These are phyloP conservation scores for Chalcis sispes DNA, from an alignment of 2,888 invertebrate genomes.

Conservation along the genomic window DNA sequence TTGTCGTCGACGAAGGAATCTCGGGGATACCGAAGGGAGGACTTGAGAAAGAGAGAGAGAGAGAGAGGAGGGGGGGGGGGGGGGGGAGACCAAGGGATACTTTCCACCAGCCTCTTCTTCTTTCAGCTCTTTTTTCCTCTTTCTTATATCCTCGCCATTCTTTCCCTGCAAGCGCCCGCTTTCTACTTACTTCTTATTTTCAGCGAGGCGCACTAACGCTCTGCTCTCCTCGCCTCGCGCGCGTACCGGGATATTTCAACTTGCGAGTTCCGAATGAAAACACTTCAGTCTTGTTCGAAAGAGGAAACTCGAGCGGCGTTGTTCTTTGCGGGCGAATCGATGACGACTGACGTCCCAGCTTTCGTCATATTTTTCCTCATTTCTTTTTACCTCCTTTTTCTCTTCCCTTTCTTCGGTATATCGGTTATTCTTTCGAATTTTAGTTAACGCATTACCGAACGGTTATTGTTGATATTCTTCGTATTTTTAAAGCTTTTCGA, in stretches of 20 bases:
- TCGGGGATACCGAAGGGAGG: conserved; percentile 12
- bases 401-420: too few species aligned
- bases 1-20: conserved; percentile 26
- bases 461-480: too few species aligned
- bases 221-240: conserved; percentile 28
- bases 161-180: background rate
- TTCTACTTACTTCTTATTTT: conserved; percentile 33
- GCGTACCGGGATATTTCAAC: background rate
- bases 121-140: background rate
- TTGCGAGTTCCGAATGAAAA: conserved; percentile 30
- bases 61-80: too few species aligned
- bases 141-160: conserved; percentile 9
- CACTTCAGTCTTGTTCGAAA: conserved; percentile 28
- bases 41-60: too few species aligned
- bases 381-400: too few species aligned
- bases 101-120: conserved; percentile 14
- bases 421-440: too few species aligned
- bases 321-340: background rate
- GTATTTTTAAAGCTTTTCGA: too few species aligned
- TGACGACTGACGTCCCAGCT: too few species aligned
- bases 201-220: background rate
- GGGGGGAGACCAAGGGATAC: conserved; percentile 41
- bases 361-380: too few species aligned
- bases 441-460: too few species aligned
- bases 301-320: background rate